Percentiles rank a stretch among this genome's conserved stretches.
phyloP scores from a whole-genome alignment of 2,888 invertebrate genomes.

The Ormyrus thymus region DNA sequence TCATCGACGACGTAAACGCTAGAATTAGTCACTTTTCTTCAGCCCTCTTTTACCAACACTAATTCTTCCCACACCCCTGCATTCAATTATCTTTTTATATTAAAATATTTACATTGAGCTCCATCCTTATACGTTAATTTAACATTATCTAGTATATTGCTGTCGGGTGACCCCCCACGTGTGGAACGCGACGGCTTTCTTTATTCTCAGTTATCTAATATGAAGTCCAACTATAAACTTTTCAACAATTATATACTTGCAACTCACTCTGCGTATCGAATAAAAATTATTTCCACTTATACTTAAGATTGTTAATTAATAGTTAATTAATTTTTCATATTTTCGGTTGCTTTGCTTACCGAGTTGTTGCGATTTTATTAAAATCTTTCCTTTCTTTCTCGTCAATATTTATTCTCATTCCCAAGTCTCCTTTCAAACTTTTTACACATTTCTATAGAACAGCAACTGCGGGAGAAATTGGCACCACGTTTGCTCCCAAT shows the following conservation, averaged over 20 bases:
- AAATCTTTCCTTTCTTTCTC: conserved; percentile 27
- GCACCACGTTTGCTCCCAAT: conserved; percentile 74
- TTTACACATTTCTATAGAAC: conserved; percentile 58
- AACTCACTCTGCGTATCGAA: conserved; percentile 68
- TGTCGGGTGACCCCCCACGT: not conserved
- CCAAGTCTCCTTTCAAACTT: conserved; percentile 13
- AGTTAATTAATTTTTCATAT: conserved; percentile 60
- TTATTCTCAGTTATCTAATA: conserved; percentile 65
- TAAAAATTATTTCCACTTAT: conserved; percentile 63
- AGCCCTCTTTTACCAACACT: not conserved
- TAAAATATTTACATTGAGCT: conserved; percentile 55
- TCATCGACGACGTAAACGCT: conserved; percentile 61
- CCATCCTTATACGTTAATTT: conserved; percentile 33
- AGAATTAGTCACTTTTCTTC: conserved; percentile 45
- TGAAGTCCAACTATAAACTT: conserved; percentile 71
- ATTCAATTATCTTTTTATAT: conserved; percentile 35
- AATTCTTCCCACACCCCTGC: conserved; percentile 23
- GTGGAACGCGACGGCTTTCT: conserved; percentile 49
- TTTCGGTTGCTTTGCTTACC: conserved; percentile 57
- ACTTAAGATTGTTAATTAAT: conserved; percentile 61
- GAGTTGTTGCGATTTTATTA: conserved; percentile 39
- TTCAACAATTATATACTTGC: conserved; percentile 69
- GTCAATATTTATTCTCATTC: conserved; percentile 6
- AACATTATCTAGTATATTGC: conserved; percentile 39
- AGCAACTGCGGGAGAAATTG: conserved; percentile 73